phyloP scores from a whole-genome alignment of 2,888 invertebrate species.

The Hydriomena furcata region DNA sequence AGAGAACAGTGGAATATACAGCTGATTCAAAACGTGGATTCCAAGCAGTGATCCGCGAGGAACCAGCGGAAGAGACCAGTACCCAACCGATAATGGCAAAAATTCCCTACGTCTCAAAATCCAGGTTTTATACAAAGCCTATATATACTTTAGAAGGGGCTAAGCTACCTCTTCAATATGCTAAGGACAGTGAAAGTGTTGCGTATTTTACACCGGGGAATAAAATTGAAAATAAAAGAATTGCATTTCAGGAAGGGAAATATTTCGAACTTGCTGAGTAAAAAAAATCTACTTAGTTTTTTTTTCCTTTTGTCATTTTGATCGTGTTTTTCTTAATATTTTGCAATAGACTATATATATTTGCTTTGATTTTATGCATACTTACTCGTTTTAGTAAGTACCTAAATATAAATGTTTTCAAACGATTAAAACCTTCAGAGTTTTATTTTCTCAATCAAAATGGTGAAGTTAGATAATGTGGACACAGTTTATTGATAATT shows the following conservation, averaged over 20 bases:
- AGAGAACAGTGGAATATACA: conserved; percentile 73
- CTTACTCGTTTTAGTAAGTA: too few species aligned
- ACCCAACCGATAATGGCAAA: conserved; percentile 21
- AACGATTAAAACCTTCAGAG: conserved; percentile 6
- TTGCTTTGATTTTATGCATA: too few species aligned
- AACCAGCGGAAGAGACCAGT: conserved; percentile 48
- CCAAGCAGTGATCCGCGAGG: conserved; percentile 76
- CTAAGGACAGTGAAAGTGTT: conserved; percentile 28
- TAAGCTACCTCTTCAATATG: conserved; percentile 32
- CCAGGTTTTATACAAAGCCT: conserved; percentile 23
- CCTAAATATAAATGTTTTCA: conserved; percentile 9
- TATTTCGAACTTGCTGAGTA: conserved; percentile 56
- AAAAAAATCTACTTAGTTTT: not conserved
- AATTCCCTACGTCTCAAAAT: conserved; percentile 23
- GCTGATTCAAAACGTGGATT: conserved; percentile 80
- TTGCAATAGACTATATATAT: too few species aligned
- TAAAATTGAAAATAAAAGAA: conserved; percentile 41
- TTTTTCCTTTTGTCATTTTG: too few species aligned
- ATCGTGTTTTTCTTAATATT: too few species aligned
- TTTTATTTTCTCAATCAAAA: too few species aligned
- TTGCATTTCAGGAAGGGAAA: conserved; percentile 46
- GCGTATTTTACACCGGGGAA: conserved; percentile 60
- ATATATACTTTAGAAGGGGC: conserved; percentile 32
- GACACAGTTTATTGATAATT: too few species aligned
- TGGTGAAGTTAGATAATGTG: too few species aligned